Percentiles rank a stretch among this genome's conserved stretches.
phyloP scores from a whole-genome alignment of 2,797 vertebrate species.

The Nyctibius grandis region DNA sequence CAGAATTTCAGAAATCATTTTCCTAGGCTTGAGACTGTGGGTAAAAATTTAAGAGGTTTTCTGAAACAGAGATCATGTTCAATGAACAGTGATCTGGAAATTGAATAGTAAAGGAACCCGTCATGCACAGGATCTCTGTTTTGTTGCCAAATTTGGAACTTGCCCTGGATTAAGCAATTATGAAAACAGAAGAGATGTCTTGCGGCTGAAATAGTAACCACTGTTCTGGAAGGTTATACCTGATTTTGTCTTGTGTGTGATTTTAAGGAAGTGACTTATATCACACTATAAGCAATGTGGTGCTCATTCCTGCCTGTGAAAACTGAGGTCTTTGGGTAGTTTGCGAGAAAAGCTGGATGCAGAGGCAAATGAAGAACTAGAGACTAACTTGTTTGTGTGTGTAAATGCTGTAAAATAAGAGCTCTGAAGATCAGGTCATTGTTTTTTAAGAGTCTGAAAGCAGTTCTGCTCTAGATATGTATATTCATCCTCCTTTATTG shows the following conservation, averaged over 20 bases:
- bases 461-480: background rate
- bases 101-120: background rate
- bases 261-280: background rate
- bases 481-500: background rate
- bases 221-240: background rate
- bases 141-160: background rate
- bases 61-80: background rate
- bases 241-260: background rate
- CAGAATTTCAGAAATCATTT: background rate
- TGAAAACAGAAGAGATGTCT: background rate
- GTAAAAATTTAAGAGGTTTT: background rate
- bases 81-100: background rate
- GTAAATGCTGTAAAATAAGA: background rate
- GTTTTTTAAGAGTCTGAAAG: background rate
- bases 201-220: background rate
- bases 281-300: background rate
- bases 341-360: background rate
- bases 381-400: background rate
- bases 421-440: background rate
- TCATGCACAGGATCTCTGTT: background rate
- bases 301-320: background rate
- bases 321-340: background rate
- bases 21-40: background rate
- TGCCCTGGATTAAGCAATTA: background rate
- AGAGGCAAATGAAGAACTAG: background rate